These are phyloP conservation scores for Neocrepidodera transversa DNA, from an alignment of 2,888 invertebrate species.

Conservation along the genomic window DNA sequence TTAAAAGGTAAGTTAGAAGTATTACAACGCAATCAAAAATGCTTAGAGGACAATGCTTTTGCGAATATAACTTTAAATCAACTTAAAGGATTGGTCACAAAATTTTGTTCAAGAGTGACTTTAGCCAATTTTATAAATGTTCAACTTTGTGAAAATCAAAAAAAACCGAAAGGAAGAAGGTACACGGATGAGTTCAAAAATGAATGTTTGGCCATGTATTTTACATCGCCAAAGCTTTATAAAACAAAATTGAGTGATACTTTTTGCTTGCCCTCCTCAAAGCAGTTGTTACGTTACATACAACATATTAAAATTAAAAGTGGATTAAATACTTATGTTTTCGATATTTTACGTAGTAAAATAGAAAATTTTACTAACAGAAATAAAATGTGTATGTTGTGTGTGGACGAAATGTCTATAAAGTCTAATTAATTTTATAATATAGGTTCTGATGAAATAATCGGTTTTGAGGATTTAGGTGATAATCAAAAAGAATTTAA, in stretches of 20 bases:
- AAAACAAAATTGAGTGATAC: slow-evolving; percentile 8
- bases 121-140: slow-evolving; percentile 16
- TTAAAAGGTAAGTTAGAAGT: too few species aligned
- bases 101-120: neutral
- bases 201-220: slow-evolving; percentile 13
- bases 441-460: slow-evolving; percentile 24
- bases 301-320: slow-evolving; percentile 4
- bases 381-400: slow-evolving; percentile 15
- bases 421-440: slow-evolving; percentile 37
- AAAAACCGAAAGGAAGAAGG: slow-evolving; percentile 6
- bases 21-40: too few species aligned
- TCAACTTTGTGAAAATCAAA: slow-evolving; percentile 1
- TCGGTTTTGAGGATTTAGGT: slow-evolving; percentile 31
- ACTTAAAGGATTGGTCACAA: too few species aligned
- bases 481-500: slow-evolving; percentile 21
- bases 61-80: too few species aligned
- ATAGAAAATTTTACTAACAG: slow-evolving; percentile 3
- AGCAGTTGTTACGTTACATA: slow-evolving; percentile 3
- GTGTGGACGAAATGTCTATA: slow-evolving; percentile 36
- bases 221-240: slow-evolving; percentile 8
- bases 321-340: slow-evolving; percentile 12
- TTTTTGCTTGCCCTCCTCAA: slow-evolving; percentile 9
- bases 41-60: too few species aligned
- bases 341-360: slow-evolving; percentile 1
- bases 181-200: slow-evolving; percentile 7